Conservation (phyloP, 2,113 vertebrate species). For the Nothobranchius furzeri region DNA sequence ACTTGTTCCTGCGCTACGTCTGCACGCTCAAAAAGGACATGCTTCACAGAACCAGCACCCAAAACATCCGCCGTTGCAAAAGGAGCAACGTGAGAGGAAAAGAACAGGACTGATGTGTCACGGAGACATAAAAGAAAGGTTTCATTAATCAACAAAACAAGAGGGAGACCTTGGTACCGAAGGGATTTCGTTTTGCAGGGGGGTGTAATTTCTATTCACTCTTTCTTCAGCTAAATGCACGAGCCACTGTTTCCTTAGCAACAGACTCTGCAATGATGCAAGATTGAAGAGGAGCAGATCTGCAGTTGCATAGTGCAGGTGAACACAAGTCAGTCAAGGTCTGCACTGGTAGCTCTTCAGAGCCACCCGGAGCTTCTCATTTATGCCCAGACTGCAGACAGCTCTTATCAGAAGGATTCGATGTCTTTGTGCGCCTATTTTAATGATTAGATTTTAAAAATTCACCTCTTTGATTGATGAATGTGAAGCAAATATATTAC, state of each 20-base stretch:
- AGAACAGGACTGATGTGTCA: slow-evolving; percentile 3
- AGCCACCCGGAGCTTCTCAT: slow-evolving; percentile 12
- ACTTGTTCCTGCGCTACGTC: slow-evolving; percentile 5
- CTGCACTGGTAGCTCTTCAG: slow-evolving; percentile 46
- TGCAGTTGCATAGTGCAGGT: slow-evolving; percentile 76
- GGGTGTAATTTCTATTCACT: slow-evolving; percentile 65
- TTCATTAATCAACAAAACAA: slow-evolving; percentile 53
- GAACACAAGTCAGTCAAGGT: slow-evolving; percentile 53
- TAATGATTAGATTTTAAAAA: neutral
- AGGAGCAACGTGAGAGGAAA: neutral
- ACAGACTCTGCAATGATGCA: slow-evolving; percentile 81
- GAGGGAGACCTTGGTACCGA: slow-evolving; percentile 32
- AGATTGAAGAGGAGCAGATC: slow-evolving; percentile 71
- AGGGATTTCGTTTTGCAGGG: slow-evolving; percentile 52
- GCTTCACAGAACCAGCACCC: slow-evolving; percentile 22
- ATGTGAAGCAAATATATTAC: neutral
- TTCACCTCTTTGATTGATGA: neutral
- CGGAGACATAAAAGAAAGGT: slow-evolving; percentile 34
- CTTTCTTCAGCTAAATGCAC: slow-evolving; percentile 69
- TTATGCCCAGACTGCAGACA: slow-evolving; percentile 1
- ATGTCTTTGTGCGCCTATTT: neutral
- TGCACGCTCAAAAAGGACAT: slow-evolving; percentile 12
- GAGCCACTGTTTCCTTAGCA: slow-evolving; percentile 81
- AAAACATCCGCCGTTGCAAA: slow-evolving; percentile 35
- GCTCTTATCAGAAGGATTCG: neutral